Conservation (phyloP, 2,888 invertebrate species). For the Macropis europaea region DNA sequence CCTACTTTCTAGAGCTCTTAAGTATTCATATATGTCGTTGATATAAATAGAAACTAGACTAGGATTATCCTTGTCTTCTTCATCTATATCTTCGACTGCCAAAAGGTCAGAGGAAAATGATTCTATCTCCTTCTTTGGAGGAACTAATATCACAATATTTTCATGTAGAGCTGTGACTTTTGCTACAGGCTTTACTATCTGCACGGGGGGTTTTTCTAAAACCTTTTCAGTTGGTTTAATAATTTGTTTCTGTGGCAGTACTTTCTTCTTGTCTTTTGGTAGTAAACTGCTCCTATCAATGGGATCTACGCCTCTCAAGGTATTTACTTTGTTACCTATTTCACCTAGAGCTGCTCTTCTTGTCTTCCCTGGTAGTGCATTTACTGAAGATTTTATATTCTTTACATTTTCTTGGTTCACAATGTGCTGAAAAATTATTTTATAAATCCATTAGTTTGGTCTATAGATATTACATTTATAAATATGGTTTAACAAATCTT, state of each 20-base stretch:
- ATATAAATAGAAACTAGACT: constrained; percentile 91
- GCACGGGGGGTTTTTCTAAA: constrained; percentile 61
- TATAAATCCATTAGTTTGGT: too few relatives aligned
- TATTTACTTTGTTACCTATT: constrained; percentile 80
- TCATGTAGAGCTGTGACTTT: constrained; percentile 49
- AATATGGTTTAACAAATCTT: too few relatives aligned
- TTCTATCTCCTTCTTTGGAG: constrained; percentile 54
- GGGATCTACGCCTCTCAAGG: constrained; percentile 76
- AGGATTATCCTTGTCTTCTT: constrained; percentile 87
- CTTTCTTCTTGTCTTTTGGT: constrained; percentile 63
- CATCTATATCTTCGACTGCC: constrained; percentile 87
- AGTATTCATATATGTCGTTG: constrained; percentile 93
- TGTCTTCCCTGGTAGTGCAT: constrained; percentile 54
- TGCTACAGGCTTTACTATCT: constrained; percentile 63
- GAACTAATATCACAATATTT: constrained; percentile 1
- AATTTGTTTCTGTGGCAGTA: constrained; percentile 37
- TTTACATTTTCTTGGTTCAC: constrained; percentile 75
- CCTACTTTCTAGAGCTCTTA: constrained; percentile 87
- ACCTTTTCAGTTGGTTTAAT: constrained; percentile 52
- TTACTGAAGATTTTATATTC: constrained; percentile 64
- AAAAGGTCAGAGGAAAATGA: constrained; percentile 72
- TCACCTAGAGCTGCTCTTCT: constrained; percentile 81
- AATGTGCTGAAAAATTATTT: constrained; percentile 65
- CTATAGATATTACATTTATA: too few relatives aligned
- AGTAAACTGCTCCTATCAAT: constrained; percentile 65